Conservation (phyloP, 2,113 vertebrate species). For the Eurypyga helias region DNA sequence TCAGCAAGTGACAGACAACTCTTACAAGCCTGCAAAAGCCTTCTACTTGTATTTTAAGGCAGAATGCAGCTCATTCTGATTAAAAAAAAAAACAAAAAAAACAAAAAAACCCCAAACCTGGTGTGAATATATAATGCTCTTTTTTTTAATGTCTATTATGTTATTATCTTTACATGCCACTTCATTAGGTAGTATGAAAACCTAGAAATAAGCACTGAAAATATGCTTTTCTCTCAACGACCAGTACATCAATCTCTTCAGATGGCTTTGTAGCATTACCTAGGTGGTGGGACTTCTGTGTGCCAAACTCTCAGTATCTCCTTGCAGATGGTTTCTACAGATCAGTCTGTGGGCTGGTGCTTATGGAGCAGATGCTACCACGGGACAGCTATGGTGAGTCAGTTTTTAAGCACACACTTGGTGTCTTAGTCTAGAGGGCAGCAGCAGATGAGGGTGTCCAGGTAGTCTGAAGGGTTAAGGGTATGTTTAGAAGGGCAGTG, state of each 20-base stretch:
- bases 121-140: background rate
- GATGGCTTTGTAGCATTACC: background rate
- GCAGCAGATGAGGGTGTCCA: background rate
- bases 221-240: background rate
- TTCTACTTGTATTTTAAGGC: background rate
- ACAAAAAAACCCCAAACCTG: too few species aligned
- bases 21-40: background rate
- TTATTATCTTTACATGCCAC: background rate
- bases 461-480: background rate
- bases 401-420: background rate
- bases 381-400: accelerated
- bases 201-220: background rate
- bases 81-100: background rate
- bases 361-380: background rate
- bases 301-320: background rate
- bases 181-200: background rate
- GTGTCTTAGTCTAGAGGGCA: background rate
- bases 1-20: background rate
- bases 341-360: background rate
- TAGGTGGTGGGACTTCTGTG: background rate
- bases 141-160: background rate
- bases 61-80: background rate
- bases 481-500: background rate
- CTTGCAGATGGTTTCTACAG: background rate
- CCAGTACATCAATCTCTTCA: background rate